A percentile compares a stretch with the other conserved stretches of the same genome.
phyloP scores from a whole-genome alignment of 2,797 vertebrate species.

The Ataeniobius toweri region DNA sequence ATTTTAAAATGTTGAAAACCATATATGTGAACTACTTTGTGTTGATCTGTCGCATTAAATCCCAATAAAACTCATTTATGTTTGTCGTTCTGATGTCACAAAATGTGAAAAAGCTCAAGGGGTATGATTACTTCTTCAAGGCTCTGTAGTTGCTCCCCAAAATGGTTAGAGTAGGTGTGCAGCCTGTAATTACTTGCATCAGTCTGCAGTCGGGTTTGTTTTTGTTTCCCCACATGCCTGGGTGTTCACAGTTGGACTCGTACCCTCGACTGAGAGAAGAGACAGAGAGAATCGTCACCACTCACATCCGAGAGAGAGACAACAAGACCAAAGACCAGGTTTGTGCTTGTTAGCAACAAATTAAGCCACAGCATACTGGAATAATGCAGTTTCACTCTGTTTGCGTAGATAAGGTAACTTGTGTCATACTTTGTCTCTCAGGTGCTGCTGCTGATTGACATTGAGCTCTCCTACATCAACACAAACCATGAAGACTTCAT shows the following conservation, averaged over 20 bases:
- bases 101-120: not conserved
- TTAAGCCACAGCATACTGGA: not conserved
- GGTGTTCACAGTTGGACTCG: constrained; percentile 82
- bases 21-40: not conserved
- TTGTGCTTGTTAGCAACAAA: constrained; percentile 9
- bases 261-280: constrained; percentile 93
- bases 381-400: not conserved
- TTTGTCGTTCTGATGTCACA: not conserved
- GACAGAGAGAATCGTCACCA: constrained; percentile 93
- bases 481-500: constrained; percentile 98
- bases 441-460: constrained; percentile 94
- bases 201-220: constrained; percentile 57
- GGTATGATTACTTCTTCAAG: not conserved
- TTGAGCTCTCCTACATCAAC: constrained; percentile 97
- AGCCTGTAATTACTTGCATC: constrained; percentile 26
- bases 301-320: constrained; percentile 89
- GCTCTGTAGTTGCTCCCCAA: constrained; percentile 12
- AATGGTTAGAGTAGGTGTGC: constrained; percentile 17
- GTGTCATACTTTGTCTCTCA: constrained; percentile 49
- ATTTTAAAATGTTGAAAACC: not conserved
- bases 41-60: not conserved
- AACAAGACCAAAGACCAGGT: constrained; percentile 96
- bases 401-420: not conserved
- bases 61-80: not conserved
- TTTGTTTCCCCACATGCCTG: constrained; percentile 33